Percentiles rank a stretch among this genome's conserved stretches.
phyloP scores from a whole-genome alignment of 2,888 invertebrate genomes.

The Cantharis nigra region DNA sequence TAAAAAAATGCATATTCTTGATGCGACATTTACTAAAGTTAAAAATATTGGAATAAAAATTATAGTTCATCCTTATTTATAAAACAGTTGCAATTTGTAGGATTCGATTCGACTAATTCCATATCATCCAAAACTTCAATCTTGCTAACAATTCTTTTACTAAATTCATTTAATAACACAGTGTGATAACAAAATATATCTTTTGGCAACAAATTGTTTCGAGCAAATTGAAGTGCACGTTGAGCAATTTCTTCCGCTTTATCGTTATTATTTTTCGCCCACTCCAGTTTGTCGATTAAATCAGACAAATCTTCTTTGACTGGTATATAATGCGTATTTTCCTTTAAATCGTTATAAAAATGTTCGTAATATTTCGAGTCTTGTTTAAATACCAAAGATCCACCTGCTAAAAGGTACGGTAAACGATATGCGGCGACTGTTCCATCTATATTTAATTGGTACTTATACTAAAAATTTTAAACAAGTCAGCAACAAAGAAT shows the following conservation, averaged over 20 bases:
- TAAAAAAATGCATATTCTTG: neutral
- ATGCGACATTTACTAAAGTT: neutral
- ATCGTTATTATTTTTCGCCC: constrained; percentile 76
- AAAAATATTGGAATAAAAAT: constrained; percentile 19
- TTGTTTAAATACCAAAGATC: constrained; percentile 88
- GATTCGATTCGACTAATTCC: constrained; percentile 62
- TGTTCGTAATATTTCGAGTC: constrained; percentile 93
- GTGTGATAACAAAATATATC: constrained; percentile 89
- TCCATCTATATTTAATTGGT: constrained; percentile 92
- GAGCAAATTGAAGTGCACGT: constrained; percentile 72
- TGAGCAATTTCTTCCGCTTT: constrained; percentile 68
- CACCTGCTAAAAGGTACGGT: constrained; percentile 88
- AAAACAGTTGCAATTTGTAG: constrained; percentile 52
- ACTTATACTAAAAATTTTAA: constrained; percentile 80
- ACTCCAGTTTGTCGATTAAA: constrained; percentile 75
- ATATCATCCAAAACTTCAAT: constrained; percentile 64
- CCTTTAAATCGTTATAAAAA: constrained; percentile 79
- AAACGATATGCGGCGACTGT: constrained; percentile 95
- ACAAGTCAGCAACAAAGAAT: neutral
- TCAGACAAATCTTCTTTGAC: constrained; percentile 80
- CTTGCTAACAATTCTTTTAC: constrained; percentile 64
- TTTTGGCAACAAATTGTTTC: constrained; percentile 78
- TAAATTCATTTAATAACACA: constrained; percentile 77
- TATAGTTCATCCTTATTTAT: constrained; percentile 55
- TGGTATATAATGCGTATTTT: constrained; percentile 84